phyloP scores from a whole-genome alignment of 2,797 vertebrate species.

The Artibeus jamaicensis region DNA sequence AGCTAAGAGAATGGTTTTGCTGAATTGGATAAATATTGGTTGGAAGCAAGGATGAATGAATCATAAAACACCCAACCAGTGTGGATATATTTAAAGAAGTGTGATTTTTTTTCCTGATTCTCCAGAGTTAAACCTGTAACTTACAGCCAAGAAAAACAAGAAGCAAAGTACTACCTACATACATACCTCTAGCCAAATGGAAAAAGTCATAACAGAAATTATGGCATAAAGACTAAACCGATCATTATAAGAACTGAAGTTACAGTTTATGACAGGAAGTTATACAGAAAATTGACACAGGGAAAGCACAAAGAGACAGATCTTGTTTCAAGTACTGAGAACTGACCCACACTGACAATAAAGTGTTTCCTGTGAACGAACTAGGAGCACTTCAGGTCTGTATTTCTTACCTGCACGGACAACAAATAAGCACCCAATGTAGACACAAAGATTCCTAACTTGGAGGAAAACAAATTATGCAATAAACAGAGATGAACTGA shows the following conservation, averaged over 20 bases:
- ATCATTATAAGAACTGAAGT: conserved; percentile 63
- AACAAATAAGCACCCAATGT: conserved; percentile 10
- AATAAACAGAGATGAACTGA: neutral
- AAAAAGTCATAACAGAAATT: conserved; percentile 58
- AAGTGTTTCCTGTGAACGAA: neutral
- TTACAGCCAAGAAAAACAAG: conserved; percentile 20
- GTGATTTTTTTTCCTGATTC: neutral
- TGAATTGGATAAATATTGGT: neutral
- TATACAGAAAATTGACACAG: conserved; percentile 13
- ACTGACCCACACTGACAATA: conserved; percentile 42
- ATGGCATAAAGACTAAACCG: conserved; percentile 45
- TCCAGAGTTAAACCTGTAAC: conserved; percentile 32
- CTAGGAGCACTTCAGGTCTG: neutral
- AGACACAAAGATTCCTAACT: neutral
- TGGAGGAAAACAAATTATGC: neutral
- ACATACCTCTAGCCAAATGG: conserved; percentile 10
- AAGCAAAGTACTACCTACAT: conserved; percentile 33
- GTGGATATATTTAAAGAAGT: conserved; percentile 27
- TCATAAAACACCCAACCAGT: neutral
- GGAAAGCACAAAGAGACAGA: neutral
- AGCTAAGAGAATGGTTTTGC: neutral
- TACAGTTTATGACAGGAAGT: conserved; percentile 46
- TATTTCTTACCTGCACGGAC: neutral
- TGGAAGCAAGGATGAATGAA: neutral
- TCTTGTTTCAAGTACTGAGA: neutral